phyloP scores from a whole-genome alignment of 2,797 vertebrate species.

The Perodicticus potto region DNA sequence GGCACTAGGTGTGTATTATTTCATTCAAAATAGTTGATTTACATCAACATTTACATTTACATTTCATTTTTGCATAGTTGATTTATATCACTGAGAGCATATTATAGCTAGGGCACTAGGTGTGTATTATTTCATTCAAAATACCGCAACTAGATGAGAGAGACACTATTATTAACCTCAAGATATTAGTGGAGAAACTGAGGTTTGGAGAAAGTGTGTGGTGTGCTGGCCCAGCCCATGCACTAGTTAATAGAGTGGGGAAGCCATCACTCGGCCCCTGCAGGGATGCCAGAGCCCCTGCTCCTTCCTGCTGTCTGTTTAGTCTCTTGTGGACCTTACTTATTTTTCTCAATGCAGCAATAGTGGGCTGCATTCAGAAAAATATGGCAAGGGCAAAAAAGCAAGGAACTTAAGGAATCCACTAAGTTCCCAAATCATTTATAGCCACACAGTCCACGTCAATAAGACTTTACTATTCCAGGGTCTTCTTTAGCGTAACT shows the following conservation, averaged over 20 bases:
- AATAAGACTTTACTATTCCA: not conserved
- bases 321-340: not conserved
- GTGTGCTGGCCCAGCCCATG: not conserved
- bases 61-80: not conserved
- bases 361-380: not conserved
- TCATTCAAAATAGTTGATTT: not conserved
- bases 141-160: not conserved
- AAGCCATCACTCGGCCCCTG: not conserved
- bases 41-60: too few species aligned
- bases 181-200: not conserved
- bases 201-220: not conserved
- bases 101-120: not conserved
- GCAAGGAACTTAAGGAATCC: not conserved
- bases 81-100: not conserved
- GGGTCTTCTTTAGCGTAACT: not conserved
- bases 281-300: not conserved
- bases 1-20: not conserved
- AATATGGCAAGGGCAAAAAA: not conserved
- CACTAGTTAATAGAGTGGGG: not conserved
- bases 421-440: not conserved
- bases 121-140: slow-evolving; percentile 15
- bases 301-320: not conserved
- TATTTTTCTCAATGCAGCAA: not conserved
- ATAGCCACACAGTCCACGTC: not conserved
- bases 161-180: not conserved